phyloP scores from a whole-genome alignment of 2,113 vertebrate genomes.

The Peromyscus leucopus region DNA sequence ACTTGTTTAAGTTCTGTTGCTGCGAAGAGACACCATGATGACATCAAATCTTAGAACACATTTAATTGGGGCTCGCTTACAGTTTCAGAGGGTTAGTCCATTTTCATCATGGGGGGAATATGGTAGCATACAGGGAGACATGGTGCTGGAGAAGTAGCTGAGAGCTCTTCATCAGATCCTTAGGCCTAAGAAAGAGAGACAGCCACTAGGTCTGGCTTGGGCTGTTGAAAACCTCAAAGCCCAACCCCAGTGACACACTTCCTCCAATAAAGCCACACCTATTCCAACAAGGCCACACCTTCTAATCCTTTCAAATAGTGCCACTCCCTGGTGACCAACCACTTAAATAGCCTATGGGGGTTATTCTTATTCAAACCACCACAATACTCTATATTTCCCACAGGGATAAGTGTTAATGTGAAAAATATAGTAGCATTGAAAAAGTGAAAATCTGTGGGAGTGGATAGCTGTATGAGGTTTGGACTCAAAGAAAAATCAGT shows the following conservation, averaged over 20 bases:
- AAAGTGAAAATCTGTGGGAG: neutral
- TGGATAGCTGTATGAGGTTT: neutral
- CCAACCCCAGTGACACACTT: neutral
- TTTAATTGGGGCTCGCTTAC: neutral
- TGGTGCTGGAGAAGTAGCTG: neutral
- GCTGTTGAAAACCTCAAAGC: neutral
- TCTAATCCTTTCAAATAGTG: neutral
- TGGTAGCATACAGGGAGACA: neutral
- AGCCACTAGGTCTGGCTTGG: neutral
- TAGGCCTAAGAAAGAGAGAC: too few species aligned
- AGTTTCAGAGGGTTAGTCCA: neutral
- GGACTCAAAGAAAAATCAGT: neutral
- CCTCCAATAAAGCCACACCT: neutral
- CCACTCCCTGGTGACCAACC: neutral
- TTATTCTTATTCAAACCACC: neutral
- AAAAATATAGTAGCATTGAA: neutral
- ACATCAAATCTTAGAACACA: neutral
- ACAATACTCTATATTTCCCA: neutral
- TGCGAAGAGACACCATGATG: neutral
- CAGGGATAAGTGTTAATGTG: neutral
- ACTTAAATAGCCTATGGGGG: neutral
- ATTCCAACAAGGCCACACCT: neutral
- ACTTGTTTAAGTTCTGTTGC: neutral
- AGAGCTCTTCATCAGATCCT: fast-evolving
- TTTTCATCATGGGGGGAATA: neutral